These are phyloP conservation scores for Brachionus manjavacas DNA, from an alignment of 1,140 invertebrate genomes.

Conservation along the genomic window DNA sequence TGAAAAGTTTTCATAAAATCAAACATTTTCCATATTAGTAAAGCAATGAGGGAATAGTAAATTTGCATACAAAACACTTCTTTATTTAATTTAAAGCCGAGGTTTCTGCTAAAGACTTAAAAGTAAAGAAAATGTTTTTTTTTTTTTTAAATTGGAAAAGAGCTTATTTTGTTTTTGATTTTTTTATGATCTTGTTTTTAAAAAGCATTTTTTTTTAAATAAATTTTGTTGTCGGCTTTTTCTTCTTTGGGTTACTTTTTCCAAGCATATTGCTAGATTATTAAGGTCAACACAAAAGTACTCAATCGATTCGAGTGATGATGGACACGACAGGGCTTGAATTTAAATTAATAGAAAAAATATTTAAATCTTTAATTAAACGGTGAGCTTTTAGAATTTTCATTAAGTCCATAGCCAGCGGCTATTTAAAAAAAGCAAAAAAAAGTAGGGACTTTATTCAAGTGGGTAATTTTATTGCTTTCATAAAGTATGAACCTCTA, in stretches of 20 bases:
- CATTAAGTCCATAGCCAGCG: not conserved
- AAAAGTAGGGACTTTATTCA: constrained; percentile 14
- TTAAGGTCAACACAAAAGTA: not conserved
- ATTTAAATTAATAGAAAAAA: constrained; percentile 1
- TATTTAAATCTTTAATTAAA: not conserved
- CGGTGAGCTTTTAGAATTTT: not conserved
- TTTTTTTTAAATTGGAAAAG: not conserved
- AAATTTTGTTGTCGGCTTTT: not conserved
- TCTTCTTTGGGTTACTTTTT: not conserved
- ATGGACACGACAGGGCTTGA: not conserved
- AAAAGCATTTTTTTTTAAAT: not conserved
- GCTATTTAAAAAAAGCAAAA: not conserved
- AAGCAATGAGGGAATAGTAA: not conserved
- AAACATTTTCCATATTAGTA: not conserved
- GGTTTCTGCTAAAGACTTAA: not conserved
- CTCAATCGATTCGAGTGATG: not conserved
- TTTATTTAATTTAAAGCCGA: not conserved
- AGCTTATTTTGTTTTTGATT: not conserved
- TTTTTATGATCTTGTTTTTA: not conserved
- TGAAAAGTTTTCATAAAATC: not conserved
- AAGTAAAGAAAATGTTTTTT: not conserved
- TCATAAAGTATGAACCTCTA: not conserved
- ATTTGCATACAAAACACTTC: not conserved
- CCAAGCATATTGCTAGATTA: not conserved
- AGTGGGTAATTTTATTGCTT: not conserved